Evolutionary conservation across 2,888 invertebrate species (phyloP).

Genomic region (Salticus scenicus): DNA sequence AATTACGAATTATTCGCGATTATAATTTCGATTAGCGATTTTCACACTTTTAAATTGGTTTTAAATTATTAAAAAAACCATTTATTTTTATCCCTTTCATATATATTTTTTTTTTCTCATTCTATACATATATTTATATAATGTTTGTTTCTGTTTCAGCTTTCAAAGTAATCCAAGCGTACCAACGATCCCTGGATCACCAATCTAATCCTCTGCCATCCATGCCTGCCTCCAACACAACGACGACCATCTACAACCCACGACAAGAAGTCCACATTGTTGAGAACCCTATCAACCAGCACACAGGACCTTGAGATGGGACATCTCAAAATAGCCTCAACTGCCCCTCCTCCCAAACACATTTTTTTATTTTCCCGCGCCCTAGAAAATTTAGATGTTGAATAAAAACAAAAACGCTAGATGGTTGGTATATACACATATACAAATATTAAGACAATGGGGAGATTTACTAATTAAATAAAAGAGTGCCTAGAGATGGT

Average conservation of each 20-base stretch:
- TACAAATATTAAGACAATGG: not conserved
- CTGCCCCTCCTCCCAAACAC: not conserved
- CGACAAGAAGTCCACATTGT: slow-evolving; percentile 71
- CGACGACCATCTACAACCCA: slow-evolving; percentile 50
- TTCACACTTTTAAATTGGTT: too few relatives aligned
- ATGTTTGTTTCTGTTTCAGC: slow-evolving; percentile 31
- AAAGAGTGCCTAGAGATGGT: slow-evolving; percentile 56
- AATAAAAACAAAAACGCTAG: slow-evolving; percentile 53
- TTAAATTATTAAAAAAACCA: too few relatives aligned
- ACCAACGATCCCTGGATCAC: slow-evolving; percentile 51
- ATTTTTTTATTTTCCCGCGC: slow-evolving; percentile 55
- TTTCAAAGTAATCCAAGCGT: slow-evolving; percentile 65
- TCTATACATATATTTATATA: too few relatives aligned
- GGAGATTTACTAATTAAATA: slow-evolving; percentile 25
- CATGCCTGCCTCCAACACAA: slow-evolving; percentile 19
- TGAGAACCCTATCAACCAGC: slow-evolving; percentile 71
- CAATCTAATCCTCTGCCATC: slow-evolving; percentile 54
- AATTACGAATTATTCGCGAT: too few relatives aligned
- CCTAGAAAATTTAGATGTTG: slow-evolving; percentile 50
- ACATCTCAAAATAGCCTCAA: not conserved
- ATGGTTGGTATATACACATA: slow-evolving; percentile 46
- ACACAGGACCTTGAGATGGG: slow-evolving; percentile 47
- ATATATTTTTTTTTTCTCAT: too few relatives aligned
- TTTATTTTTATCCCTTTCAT: too few relatives aligned
- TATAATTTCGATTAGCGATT: too few relatives aligned